Base-by-base conservation (phyloP, 2,113 vertebrate genomes). In the Pycnonotus jocosus region DNA sequence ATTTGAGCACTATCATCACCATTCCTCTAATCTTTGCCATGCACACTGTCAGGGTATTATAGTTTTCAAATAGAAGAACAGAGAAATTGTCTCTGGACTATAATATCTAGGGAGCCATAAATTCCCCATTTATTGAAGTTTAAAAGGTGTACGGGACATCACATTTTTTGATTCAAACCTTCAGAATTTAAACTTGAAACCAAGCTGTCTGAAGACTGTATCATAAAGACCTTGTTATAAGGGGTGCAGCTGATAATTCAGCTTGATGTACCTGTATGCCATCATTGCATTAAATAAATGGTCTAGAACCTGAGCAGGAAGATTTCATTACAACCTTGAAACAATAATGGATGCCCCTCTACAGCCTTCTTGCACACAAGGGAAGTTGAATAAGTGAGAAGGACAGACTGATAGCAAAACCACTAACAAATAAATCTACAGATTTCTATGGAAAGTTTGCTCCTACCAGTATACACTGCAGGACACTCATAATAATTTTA, bases 201-300 rank as follows among this genome's bases (percentile, higher is more conserved):
- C 25, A 77, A 92, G 31, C 31, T 69, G 37, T 21, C 78, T 90
- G 68, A 91, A 61, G 12, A 51, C 11, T 48, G 25, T 54, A 64
- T 40, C 3, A 4, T 79, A 95, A 95, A 84, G 57, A 89, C 37
- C 25, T 65, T 92, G 20, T 45, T 61, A 57, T 3, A 83, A 86
- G 38, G 45, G 19, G 8, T 79, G 27, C 57, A 76, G 73, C 70
- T 87, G 81, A 40, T 68, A 78, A 89, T 40, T 74, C 81, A 51
- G 42, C 38, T 62, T 68, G n/a, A 65, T 73, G 48, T 60, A 71
- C 14, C 27, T 4, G 3, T 22, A 50, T 68, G 62, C 12, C 69
- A 85, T 38, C n/a, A 21, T 74, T 87, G n/a, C 53, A 74, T 88
- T 88, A 97, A 93, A 94, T 18, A 91, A 89, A 93, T 81, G 42